phyloP scores from a whole-genome alignment of 30 jellyfish, hydroid and myxozoan species.

The Chrysaora quinquecirrha region DNA sequence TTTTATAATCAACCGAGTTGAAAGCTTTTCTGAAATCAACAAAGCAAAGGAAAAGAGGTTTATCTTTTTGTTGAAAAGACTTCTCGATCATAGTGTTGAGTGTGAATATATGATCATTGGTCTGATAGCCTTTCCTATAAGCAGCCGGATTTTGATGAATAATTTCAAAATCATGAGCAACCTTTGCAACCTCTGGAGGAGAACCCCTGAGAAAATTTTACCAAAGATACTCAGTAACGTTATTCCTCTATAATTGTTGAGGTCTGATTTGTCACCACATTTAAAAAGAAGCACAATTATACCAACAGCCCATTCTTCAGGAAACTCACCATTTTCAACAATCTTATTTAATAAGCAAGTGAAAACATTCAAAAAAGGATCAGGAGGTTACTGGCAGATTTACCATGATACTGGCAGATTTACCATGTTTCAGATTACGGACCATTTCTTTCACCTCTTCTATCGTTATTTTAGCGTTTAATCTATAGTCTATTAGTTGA shows the following conservation, averaged over 20 bases:
- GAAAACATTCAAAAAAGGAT: background rate
- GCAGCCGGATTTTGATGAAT: too few relatives aligned
- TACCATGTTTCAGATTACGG: background rate
- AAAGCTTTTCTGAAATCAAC: too few relatives aligned
- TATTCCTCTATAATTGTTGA: constrained; percentile 40
- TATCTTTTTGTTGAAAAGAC: too few relatives aligned
- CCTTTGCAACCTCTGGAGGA: constrained; percentile 25
- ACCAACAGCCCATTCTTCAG: constrained; percentile 53
- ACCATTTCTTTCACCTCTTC: background rate
- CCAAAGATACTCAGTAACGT: constrained; percentile 30
- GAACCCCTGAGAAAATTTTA: constrained; percentile 13
- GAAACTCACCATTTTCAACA: constrained; percentile 26
- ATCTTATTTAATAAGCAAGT: background rate
- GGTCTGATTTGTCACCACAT: constrained; percentile 12
- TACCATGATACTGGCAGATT: background rate
- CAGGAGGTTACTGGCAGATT: background rate
- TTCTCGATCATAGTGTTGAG: too few relatives aligned
- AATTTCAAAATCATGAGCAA: too few relatives aligned
- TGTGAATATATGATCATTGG: too few relatives aligned
- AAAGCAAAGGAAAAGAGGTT: too few relatives aligned
- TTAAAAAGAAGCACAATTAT: constrained; percentile 40
- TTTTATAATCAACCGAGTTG: too few relatives aligned
- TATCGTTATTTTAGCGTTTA: background rate
- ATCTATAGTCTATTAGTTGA: background rate
- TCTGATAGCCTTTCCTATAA: too few relatives aligned